A percentile compares a stretch with the other conserved stretches of the same genome.
Evolutionary conservation across 2,113 vertebrate species (phyloP).

Genomic region (Calyptommatus sinebrachiatus): DNA sequence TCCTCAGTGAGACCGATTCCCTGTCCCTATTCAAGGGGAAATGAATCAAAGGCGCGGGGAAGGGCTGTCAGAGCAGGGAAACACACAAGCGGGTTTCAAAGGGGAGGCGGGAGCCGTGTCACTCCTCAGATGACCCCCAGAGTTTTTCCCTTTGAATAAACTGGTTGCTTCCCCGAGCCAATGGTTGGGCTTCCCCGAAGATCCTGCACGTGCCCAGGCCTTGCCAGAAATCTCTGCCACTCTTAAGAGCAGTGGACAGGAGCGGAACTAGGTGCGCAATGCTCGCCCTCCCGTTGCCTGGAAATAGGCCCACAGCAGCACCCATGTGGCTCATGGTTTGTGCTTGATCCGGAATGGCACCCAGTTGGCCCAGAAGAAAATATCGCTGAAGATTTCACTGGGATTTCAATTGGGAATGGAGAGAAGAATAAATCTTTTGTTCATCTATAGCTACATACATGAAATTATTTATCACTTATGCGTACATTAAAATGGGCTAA

Average conservation of each 20-base stretch:
- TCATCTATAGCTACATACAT: neutral
- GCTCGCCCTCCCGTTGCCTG: slow-evolving; percentile 6
- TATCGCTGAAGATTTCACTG: neutral
- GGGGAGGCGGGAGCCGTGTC: slow-evolving; percentile 1
- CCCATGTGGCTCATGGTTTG: neutral
- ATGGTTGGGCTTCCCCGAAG: slow-evolving; percentile 68
- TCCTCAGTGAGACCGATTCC: slow-evolving; percentile 20
- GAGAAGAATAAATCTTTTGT: too few relatives aligned
- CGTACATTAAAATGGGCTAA: neutral
- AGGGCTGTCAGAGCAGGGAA: slow-evolving; percentile 40
- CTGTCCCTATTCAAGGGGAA: slow-evolving; percentile 10
- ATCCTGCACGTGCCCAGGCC: slow-evolving; percentile 50
- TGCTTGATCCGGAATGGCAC: neutral
- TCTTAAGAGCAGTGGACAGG: slow-evolving; percentile 57
- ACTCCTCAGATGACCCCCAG: slow-evolving; percentile 46
- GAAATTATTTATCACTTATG: too few relatives aligned
- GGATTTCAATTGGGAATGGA: too few relatives aligned
- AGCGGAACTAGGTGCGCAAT: slow-evolving; percentile 31
- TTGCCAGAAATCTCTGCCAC: slow-evolving; percentile 49
- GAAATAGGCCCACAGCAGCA: neutral
- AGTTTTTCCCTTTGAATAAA: slow-evolving; percentile 58
- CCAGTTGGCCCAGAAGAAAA: neutral
- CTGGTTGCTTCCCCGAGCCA: slow-evolving; percentile 67
- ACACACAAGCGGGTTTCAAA: slow-evolving; percentile 9
- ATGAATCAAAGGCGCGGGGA: slow-evolving; percentile 42